Evolutionary conservation across 2,797 vertebrate species (phyloP).

Genomic region (Gymnodraco acuticeps): DNA sequence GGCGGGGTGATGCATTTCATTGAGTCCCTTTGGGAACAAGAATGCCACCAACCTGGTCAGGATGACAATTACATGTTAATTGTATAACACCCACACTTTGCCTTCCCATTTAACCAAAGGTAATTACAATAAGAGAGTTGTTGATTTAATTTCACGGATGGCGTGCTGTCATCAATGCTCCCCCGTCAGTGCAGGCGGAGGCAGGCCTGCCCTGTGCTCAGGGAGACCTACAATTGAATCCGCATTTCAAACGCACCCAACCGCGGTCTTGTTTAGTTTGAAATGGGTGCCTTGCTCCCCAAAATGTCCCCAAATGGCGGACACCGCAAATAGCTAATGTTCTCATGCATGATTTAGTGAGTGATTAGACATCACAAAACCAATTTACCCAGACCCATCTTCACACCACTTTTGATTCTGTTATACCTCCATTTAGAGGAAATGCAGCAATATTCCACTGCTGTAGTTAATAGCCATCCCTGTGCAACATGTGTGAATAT

Average conservation of each 20-base stretch:
- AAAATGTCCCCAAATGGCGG: constrained; percentile 71
- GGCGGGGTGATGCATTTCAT: constrained; percentile 51
- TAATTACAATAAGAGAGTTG: constrained; percentile 84
- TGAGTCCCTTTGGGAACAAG: constrained; percentile 55
- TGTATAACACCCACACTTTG: constrained; percentile 82
- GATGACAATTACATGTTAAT: constrained; percentile 84
- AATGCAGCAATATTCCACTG: constrained; percentile 19
- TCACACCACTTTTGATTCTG: constrained; percentile 64
- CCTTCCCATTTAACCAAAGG: constrained; percentile 82
- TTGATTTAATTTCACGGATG: constrained; percentile 87
- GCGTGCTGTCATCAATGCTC: constrained; percentile 69
- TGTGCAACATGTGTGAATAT: constrained; percentile 38
- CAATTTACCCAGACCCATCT: constrained; percentile 60
- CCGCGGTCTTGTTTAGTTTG: constrained; percentile 68
- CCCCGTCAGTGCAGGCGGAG: constrained; percentile 56
- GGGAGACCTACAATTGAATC: constrained; percentile 68
- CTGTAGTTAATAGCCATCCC: constrained; percentile 26
- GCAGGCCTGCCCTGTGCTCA: constrained; percentile 58
- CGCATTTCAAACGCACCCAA: constrained; percentile 61
- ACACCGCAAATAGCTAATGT: constrained; percentile 72
- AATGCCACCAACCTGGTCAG: constrained; percentile 76
- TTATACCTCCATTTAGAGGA: constrained; percentile 54
- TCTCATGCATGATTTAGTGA: constrained; percentile 81
- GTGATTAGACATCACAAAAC: constrained; percentile 73
- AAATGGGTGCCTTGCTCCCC: constrained; percentile 63